Evolutionary conservation across 2,113 vertebrate genomes (phyloP), one percentile per base, ranked within the genome.

Genomic region (Alligator sinensis): DNA sequence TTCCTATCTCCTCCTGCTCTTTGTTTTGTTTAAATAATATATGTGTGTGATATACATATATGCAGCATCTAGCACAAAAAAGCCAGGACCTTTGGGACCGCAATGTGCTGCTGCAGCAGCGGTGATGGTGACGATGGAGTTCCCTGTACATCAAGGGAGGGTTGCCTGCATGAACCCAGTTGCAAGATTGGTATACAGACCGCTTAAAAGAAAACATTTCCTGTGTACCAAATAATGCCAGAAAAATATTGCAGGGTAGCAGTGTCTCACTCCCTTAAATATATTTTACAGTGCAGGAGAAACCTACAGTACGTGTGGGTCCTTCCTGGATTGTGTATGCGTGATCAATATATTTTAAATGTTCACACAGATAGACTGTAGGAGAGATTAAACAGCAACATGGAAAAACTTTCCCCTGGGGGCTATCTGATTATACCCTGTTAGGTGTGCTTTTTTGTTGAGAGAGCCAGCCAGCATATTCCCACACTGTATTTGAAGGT

Each of bases 401-500:
- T 18, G 66, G 92, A 59, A 92, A 82, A 77, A 86, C 38, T 79
- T 91, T 58, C 92, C 90, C 89, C 86, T 55, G 80, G 82, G 92
- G 92, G 74, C 95, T 91, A 91, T 86, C 89, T 97, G 94, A 93
- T 95, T 94, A 90, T 95, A 91, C 64, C 63, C 62, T 96, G 96
- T 93, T 89, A 92, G 92, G 74, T 85, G 78, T 87, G 55, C 34
- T 91, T 96, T 90, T 87, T 96, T 92, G 72, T 97, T 92, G 12
- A 92, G 81, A 96, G 93, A 96, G 93, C 86, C 91, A 92, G 90
- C 76, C 90, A 92, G 93, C 84, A 93, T 96, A 96, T 95, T 97
- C 95, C 94, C 92, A 94, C 62, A 62, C 84, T 93, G 88, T 84
- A 87, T 88, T 95, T 97, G 97, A 97, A 97, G 96, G 97, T 97